Percentiles rank a stretch among this genome's conserved stretches.
Evolutionary conservation across 1,140 invertebrate genomes (phyloP).

Genomic region (Sitodiplosis mosellana): DNA sequence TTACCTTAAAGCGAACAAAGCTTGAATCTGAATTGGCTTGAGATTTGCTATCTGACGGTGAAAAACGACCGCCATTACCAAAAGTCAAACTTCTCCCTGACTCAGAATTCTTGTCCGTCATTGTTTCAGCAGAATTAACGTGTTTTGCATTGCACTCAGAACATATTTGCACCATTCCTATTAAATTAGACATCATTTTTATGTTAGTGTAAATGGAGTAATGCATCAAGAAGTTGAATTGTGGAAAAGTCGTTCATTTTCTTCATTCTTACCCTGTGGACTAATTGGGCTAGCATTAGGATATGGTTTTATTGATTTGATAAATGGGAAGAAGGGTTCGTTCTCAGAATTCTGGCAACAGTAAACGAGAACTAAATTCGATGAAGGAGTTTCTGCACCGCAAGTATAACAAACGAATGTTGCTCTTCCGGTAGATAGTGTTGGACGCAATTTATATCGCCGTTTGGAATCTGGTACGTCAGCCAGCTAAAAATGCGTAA

Average conservation of each 20-base stretch:
- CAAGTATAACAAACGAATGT: conserved; percentile 81
- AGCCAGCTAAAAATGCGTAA: conserved; percentile 29
- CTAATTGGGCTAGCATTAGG: conserved; percentile 68
- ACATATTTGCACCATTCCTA: conserved; percentile 66
- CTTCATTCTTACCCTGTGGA: conserved; percentile 42
- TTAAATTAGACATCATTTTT: neutral
- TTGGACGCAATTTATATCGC: conserved; percentile 54
- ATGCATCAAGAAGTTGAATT: neutral
- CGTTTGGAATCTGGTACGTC: conserved; percentile 55
- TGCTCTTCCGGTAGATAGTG: conserved; percentile 37
- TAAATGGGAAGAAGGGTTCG: conserved; percentile 76
- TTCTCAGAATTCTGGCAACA: conserved; percentile 65
- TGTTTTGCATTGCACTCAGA: conserved; percentile 42
- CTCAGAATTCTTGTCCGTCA: conserved; percentile 1
- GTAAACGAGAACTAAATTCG: conserved; percentile 59
- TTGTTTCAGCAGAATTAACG: conserved; percentile 17
- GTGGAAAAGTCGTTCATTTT: too few relatives aligned
- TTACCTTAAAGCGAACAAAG: conserved; percentile 23
- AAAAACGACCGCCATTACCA: conserved; percentile 13
- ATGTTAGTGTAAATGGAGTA: neutral
- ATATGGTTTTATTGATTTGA: conserved; percentile 55
- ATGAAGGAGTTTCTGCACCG: conserved; percentile 54
- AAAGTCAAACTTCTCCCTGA: neutral
- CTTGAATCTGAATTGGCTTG: conserved; percentile 21
- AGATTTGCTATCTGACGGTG: conserved; percentile 20